A percentile compares a stretch with the other conserved stretches of the same genome.
These are phyloP conservation scores for Dione juno DNA, from an alignment of 2,888 invertebrate species.

Conservation along the genomic window DNA sequence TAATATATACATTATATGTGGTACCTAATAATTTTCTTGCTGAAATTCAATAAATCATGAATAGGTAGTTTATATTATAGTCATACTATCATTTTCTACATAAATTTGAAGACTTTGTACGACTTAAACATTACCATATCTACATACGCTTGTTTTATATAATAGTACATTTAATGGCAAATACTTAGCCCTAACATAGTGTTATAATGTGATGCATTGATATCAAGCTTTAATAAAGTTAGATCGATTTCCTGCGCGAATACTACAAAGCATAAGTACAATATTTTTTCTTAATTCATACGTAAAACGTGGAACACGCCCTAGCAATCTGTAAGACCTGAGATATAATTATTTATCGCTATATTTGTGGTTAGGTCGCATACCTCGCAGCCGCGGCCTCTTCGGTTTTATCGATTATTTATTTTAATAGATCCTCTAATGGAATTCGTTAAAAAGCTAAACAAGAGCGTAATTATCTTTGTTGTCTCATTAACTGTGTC, in stretches of 20 bases:
- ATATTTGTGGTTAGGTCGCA: conserved; percentile 7
- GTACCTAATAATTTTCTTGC: too few species aligned
- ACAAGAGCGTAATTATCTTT: conserved; percentile 2
- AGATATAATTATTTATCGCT: background rate
- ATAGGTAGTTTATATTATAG: background rate
- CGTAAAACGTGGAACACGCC: conserved; percentile 10
- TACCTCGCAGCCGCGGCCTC: background rate
- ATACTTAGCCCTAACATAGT: background rate
- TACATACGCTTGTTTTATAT: too few species aligned
- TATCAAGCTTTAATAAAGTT: background rate
- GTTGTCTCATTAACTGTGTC: conserved; percentile 9
- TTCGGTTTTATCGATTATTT: conserved; percentile 4
- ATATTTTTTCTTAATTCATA: background rate
- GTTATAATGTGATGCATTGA: background rate
- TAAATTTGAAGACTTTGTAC: too few species aligned
- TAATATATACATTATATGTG: too few species aligned
- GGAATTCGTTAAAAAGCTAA: background rate
- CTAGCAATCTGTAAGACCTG: background rate
- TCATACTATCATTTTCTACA: too few species aligned
- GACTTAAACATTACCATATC: too few species aligned
- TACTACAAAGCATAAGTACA: background rate
- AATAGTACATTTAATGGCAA: too few species aligned
- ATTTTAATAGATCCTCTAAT: conserved; percentile 15
- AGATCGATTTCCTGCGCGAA: background rate
- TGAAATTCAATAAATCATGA: too few species aligned